phyloP scores from a whole-genome alignment of 2,113 vertebrate genomes.

The Mellivora capensis region DNA sequence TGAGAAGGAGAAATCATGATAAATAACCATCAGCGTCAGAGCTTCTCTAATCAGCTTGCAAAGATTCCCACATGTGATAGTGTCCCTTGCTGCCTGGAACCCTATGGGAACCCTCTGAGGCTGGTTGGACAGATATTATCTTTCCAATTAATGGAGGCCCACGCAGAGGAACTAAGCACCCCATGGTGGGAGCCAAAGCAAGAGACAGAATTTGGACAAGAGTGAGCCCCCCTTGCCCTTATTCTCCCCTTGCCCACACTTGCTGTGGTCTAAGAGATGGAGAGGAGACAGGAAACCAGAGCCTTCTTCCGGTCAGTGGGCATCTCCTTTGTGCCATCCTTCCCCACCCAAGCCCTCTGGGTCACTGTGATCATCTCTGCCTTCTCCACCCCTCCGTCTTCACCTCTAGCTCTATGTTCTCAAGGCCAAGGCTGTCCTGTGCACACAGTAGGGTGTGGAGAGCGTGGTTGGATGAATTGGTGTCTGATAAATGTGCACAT shows the following conservation, averaged over 20 bases:
- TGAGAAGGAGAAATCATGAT: background rate
- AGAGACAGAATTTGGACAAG: background rate
- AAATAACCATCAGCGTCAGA: background rate
- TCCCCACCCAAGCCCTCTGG: background rate
- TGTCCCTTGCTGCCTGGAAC: background rate
- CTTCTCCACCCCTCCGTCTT: background rate
- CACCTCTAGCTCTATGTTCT: background rate
- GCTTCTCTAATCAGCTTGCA: background rate
- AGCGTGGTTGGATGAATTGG: background rate
- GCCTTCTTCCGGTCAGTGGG: rapidly evolving
- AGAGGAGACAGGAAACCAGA: background rate
- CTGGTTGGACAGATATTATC: background rate
- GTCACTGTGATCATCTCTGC: background rate
- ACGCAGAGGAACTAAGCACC: background rate
- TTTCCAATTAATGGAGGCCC: background rate
- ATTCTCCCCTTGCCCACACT: background rate
- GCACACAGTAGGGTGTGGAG: background rate
- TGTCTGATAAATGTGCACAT: background rate
- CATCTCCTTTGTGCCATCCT: background rate
- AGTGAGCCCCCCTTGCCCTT: rapidly evolving
- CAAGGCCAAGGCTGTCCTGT: background rate
- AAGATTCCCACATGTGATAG: background rate
- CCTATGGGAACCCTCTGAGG: background rate
- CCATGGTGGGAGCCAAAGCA: background rate
- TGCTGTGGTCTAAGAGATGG: background rate